Base-by-base conservation (phyloP, 2,888 invertebrate genomes). In the Acleris literana region DNA sequence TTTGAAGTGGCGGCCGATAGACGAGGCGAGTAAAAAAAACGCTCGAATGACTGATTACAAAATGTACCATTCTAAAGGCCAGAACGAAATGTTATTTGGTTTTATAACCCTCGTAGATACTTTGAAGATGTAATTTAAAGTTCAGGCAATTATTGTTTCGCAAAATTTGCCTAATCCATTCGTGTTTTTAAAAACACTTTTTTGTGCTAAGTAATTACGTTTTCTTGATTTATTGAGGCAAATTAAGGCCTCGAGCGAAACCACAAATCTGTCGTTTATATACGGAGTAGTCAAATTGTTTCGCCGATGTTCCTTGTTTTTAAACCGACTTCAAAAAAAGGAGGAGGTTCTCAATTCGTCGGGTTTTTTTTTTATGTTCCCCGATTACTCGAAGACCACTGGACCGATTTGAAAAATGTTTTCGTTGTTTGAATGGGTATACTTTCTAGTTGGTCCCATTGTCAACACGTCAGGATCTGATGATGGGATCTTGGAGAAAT, bases 1-100 rank as follows among this genome's bases (percentile, higher is more conserved):
- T 60, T 55, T 55, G 54, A 54, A 54, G 39, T 48, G 59, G 22
- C 53, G 46, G 58, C 20, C 58, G n/a, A 54, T 49, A 49, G 48
- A 49, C 63, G 46, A n/a, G 33, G 33, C 55, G 20, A 18, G 54
- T 18, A 13, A n/a, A 44, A 54, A 62, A 58, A 64, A 59, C 17
- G 22, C n/a, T 55, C 17, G 60, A 55, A 60, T 49, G 43, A 56
- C 44, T 65, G 55, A 65, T 65, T 56, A 43, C 55, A 16, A 22
- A n/a, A 46, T 17, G 7, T 46, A n/a, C 17, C 7, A 4, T 46
- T n/a, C 17, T 17, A 17, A 46, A 46, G 2, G 5, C 6, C 6
- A 13, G 16, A n/a, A 0, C 46, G 7, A 16, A 17, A 2, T 16
- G 44, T 7, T 46, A 1, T n/a, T 46, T n/a, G 4, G 17, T 16